These are phyloP conservation scores for Eulemur mongoz DNA, from an alignment of 2,797 vertebrate genomes.

Conservation along the genomic window DNA sequence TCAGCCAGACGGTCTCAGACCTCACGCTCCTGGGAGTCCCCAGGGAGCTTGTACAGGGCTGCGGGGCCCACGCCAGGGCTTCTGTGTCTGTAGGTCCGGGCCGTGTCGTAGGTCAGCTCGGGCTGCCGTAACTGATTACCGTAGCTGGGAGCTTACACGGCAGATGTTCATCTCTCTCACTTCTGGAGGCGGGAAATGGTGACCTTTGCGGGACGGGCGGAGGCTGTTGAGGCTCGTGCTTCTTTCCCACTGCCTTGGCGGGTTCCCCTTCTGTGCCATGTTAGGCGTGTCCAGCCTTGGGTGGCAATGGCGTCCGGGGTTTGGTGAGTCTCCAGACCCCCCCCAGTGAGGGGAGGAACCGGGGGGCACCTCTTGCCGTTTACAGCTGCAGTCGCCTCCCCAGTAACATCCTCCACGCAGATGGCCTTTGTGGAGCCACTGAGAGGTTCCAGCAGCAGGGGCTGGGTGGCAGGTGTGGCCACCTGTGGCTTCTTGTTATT, in stretches of 20 bases:
- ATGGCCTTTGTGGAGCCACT: background rate
- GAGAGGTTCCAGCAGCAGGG: background rate
- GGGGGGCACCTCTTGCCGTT: background rate
- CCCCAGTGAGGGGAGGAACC: fast-evolving
- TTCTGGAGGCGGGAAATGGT: background rate
- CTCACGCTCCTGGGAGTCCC: fast-evolving
- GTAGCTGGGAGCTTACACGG: background rate
- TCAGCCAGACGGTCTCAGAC: background rate
- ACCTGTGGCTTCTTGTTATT: background rate
- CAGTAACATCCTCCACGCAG: background rate
- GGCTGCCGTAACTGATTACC: background rate
- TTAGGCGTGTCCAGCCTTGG: fast-evolving
- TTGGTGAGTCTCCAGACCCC: too few relatives aligned
- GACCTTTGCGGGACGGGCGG: fast-evolving
- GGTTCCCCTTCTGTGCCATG: background rate
- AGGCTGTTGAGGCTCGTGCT: background rate
- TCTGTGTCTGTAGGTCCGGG: too few relatives aligned
- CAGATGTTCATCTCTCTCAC: background rate
- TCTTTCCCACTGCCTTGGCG: background rate
- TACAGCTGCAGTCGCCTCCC: background rate
- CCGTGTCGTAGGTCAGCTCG: background rate
- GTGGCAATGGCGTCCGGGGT: background rate
- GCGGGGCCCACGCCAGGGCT: fast-evolving
- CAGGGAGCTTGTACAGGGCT: background rate
- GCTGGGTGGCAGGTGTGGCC: background rate